Percentiles rank a stretch among this genome's conserved stretches.
These are phyloP conservation scores for Thereva nobilitata DNA, from an alignment of 2,888 invertebrate genomes.

Conservation along the genomic window DNA sequence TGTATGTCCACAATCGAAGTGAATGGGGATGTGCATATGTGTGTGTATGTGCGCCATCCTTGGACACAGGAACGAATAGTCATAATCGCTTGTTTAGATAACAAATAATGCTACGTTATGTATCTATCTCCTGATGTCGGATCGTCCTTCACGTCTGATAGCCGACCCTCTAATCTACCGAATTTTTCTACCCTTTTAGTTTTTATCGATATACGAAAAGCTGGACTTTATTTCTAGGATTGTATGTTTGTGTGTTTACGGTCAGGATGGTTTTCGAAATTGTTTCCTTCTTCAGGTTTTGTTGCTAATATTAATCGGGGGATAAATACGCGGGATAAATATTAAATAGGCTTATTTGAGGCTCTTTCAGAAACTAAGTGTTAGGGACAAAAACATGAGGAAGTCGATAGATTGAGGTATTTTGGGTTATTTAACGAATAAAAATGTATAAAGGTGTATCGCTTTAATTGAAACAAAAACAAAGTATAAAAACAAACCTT, in stretches of 20 bases:
- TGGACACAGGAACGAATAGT: slow-evolving; percentile 31
- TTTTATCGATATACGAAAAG: slow-evolving; percentile 23
- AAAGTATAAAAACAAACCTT: no score
- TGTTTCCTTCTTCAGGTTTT: slow-evolving; percentile 22
- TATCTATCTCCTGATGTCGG: slow-evolving; percentile 20
- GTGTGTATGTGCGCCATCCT: slow-evolving; percentile 2
- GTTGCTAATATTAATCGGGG: slow-evolving; percentile 35
- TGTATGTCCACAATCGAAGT: no score
- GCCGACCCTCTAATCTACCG: not conserved
- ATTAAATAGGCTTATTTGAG: slow-evolving; percentile 20
- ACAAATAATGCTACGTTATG: slow-evolving; percentile 35
- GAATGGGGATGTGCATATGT: not conserved
- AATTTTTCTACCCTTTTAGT: slow-evolving; percentile 23
- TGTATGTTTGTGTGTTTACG: not conserved
- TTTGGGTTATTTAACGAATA: no score
- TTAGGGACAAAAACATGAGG: slow-evolving; percentile 22
- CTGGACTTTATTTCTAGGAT: slow-evolving; percentile 11
- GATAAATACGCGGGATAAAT: slow-evolving; percentile 34
- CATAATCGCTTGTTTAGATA: slow-evolving; percentile 42
- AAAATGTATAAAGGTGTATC: no score
- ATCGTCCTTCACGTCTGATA: slow-evolving; percentile 5
- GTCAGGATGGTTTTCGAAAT: slow-evolving; percentile 19
- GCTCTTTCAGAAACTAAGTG: not conserved
- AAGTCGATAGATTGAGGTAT: slow-evolving; percentile 1
- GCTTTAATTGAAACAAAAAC: no score